phyloP scores from a whole-genome alignment of 1,140 invertebrate genomes.

The Metaphire vulgaris region DNA sequence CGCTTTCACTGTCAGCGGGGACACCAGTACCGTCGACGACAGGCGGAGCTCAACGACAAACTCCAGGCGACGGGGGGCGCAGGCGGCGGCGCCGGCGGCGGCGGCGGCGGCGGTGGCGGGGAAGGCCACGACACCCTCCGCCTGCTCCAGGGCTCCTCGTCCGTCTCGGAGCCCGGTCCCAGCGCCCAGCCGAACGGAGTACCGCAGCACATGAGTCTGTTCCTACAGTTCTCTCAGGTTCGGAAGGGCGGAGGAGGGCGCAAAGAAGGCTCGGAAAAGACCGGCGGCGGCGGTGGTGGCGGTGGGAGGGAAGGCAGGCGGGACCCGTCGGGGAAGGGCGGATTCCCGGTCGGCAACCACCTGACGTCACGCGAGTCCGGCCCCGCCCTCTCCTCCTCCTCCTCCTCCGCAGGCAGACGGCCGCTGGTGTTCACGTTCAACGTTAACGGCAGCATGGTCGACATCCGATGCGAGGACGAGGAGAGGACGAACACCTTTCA shows the following conservation, averaged over 20 bases:
- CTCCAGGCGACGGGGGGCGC: constrained; percentile 7
- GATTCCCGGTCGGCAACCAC: background rate
- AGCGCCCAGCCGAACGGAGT: background rate
- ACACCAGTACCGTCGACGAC: constrained; percentile 28
- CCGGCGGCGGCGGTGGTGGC: too few relatives aligned
- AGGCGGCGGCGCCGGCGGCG: too few relatives aligned
- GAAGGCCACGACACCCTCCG: background rate
- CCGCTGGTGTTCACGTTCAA: constrained; percentile 30
- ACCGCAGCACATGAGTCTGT: constrained; percentile 21
- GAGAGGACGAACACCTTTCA: constrained; percentile 19
- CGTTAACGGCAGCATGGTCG: constrained; percentile 31
- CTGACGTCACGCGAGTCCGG: too few relatives aligned
- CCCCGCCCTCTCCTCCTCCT: too few relatives aligned
- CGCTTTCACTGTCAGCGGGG: constrained; percentile 27
- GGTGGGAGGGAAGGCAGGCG: background rate
- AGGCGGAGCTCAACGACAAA: constrained; percentile 22
- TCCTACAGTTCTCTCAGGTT: constrained; percentile 17
- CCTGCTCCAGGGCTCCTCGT: background rate
- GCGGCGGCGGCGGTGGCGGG: too few relatives aligned
- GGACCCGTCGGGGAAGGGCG: background rate
- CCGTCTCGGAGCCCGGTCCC: too few relatives aligned
- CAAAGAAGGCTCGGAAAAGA: background rate
- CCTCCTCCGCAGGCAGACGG: background rate
- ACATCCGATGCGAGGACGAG: constrained; percentile 24
- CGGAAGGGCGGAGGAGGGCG: too few relatives aligned